Evolutionary conservation across 2,113 vertebrate genomes (phyloP), one percentile per base, ranked within the genome.

Genomic region (Reinhardtius hippoglossoides): DNA sequence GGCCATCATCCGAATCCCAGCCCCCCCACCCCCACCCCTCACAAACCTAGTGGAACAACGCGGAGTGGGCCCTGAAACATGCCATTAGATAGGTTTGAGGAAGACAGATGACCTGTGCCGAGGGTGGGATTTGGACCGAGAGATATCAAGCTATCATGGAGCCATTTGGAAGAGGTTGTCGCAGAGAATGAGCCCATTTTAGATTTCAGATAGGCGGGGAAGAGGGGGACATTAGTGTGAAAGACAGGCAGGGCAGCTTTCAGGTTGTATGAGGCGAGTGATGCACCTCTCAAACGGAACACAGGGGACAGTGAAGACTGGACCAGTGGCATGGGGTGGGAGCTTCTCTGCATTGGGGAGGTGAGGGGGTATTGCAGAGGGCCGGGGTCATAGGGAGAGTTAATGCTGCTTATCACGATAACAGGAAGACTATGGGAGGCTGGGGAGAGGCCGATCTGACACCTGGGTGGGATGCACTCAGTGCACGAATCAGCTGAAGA

Each of bases 351-450:
- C 16, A 21, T 42, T 56, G 16, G 14, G 21, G 76, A 16, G 5
- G 67, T 74, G 63, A 23, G 57, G 68, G 71, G 67, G 60, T 83
- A 76, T 68, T 46, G 44, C 15, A 15, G 13, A 3, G 4, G 44
- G 14, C 44, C 15, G 16, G 6, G 46, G 16, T 50, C 16, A 50
- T 16, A 5, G 18, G 46, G 46, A 4, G 46, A 18, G 46, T 74
- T 87, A 84, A 89, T 82, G 77, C 78, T 68, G 62, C 85, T 92
- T 87, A 91, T 91, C 86, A 83, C 74, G 77, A 92, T 88, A 79
- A 85, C 70, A 74, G 86, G 76, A 76, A 82, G 63, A 56, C 48
- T 82, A 54, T 74, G 75, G 71, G 76, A 76, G 73, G 62, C 62
- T 55, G 81, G 24, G 59, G 55, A 31, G 42, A 70, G 67, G 60